Percentiles rank a stretch among this genome's conserved stretches.
These are phyloP conservation scores for Rhyacophila brunnea DNA, from an alignment of 1,140 invertebrate genomes.

Conservation along the genomic window DNA sequence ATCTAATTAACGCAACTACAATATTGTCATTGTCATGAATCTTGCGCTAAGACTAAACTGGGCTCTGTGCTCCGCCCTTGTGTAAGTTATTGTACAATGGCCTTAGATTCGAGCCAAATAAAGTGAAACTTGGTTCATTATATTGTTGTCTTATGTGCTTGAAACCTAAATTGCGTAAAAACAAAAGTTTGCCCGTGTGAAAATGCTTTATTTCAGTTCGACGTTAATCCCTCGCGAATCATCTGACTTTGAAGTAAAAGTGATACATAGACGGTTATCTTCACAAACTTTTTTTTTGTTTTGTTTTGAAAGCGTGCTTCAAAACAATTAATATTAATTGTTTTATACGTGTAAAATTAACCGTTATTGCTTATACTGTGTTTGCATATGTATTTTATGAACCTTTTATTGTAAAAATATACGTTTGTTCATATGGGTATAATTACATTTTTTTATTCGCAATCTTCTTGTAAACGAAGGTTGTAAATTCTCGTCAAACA, in stretches of 20 bases:
- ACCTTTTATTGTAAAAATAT: no score
- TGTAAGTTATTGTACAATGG: no score
- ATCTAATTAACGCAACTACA: no score
- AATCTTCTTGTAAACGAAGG: no score
- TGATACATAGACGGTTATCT: background rate
- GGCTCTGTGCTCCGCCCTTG: no score
- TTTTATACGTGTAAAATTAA: background rate
- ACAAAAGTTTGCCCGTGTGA: background rate
- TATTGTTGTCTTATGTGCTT: slow-evolving; percentile 11
- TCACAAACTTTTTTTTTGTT: background rate
- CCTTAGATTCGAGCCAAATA: slow-evolving; percentile 4
- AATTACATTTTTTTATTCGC: no score
- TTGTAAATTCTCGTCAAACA: no score
- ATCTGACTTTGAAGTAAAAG: background rate
- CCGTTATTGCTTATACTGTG: no score
- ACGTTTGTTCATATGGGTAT: no score
- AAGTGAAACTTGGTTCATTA: slow-evolving; percentile 20
- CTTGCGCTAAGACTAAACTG: no score
- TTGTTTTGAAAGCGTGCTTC: background rate
- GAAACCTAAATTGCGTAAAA: slow-evolving; percentile 16
- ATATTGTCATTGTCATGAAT: no score
- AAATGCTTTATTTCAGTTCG: background rate
- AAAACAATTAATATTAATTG: background rate
- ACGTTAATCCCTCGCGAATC: background rate
- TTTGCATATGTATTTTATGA: no score